Conservation (phyloP, 2,797 vertebrate genomes). For the Crax fasciolata region DNA sequence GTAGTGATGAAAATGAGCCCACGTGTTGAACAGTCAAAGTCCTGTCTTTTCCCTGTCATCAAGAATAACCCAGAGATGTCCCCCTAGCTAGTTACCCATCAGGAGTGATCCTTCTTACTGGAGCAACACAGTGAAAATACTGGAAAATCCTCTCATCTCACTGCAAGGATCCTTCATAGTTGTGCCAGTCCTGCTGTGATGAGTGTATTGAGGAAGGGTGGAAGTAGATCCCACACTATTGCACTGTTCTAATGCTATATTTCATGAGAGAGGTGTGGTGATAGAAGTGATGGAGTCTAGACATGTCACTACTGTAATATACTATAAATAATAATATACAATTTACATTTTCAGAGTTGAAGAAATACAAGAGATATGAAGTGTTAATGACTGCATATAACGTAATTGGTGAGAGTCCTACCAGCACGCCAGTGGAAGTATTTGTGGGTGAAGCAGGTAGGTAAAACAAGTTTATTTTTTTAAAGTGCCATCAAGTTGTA, state of each 20-base stretch:
- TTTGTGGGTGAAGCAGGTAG: conserved; percentile 96
- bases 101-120: neutral
- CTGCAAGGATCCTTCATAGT: neutral
- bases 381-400: conserved; percentile 95
- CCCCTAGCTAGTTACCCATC: neutral
- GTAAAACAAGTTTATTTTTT: neutral
- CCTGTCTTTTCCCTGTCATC: neutral
- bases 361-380: conserved; percentile 93
- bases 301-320: neutral
- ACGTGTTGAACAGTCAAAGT: neutral
- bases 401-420: conserved; percentile 92
- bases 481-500: neutral
- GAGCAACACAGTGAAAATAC: neutral
- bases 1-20: neutral
- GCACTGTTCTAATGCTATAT: neutral
- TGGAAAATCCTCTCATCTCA: neutral
- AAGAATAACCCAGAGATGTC: neutral
- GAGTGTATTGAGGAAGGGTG: neutral
- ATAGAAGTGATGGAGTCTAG: neutral
- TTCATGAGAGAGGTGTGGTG: neutral
- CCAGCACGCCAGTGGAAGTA: conserved; percentile 91
- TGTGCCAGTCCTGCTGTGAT: neutral
- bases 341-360: conserved; percentile 86
- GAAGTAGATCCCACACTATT: neutral
- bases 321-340: neutral